Evolutionary conservation across 1,140 invertebrate genomes (phyloP), one percentile per base, ranked within the genome.

Genomic region (Calosoma granatense): DNA sequence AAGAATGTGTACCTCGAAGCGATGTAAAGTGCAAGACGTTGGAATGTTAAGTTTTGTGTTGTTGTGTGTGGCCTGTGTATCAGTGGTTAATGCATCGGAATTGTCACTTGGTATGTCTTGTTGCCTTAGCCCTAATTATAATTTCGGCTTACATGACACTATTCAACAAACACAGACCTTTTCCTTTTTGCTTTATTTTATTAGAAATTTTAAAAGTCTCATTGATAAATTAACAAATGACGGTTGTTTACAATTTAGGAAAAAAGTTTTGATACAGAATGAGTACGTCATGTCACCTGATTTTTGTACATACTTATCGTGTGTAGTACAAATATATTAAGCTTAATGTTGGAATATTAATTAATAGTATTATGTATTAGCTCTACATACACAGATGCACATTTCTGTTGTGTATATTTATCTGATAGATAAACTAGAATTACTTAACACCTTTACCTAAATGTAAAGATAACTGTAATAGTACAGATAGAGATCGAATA

Each of bases 171-270:
- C 41, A 47, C 15, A 17, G 15, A 47, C 17, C 9, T 4, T 47
- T 6, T 47, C 41, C 6, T 4, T 47, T 11, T 47, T 17, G 15
- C 3, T 47, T 47, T 12, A 47, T 47, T 47, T 47, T 17, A 11
- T 17, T 17, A 4, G 41, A 6, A 47, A 47, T 47, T 47, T 17
- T 17, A 9, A 9, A 47, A 47, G 17, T 47, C 17, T 47, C 41
- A 47, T 47, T 47, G 41, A 47, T 47, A 47, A 47, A 47, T 47
- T 47, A 47, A 47, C 17, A 47, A 47, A 4, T 47, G 41, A 47
- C 9, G 4, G 41, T 47, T 47, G 41, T 47, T 47, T 47, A 47
- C 41, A 47, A 47, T 17, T 6, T 12, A 3, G 41, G 41, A 47
- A 47, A 47, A 47, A 47, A 47, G 41, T 47, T 47, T 47, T 47